These are phyloP conservation scores for Anastrepha obliqua DNA, from an alignment of 1,140 invertebrate genomes.

Conservation along the genomic window DNA sequence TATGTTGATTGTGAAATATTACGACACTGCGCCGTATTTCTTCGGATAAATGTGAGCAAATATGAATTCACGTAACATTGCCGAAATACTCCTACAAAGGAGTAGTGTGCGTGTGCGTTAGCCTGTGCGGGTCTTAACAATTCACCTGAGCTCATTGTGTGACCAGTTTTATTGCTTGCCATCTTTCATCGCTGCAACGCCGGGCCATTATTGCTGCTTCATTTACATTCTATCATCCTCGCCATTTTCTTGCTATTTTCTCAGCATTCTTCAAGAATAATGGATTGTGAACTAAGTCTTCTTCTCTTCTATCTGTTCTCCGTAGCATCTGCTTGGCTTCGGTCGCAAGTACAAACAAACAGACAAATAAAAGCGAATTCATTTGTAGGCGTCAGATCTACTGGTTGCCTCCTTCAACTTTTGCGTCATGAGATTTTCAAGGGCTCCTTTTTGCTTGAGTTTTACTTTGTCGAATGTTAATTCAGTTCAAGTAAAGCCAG, in stretches of 20 bases:
- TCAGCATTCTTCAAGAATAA: neutral
- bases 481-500: neutral
- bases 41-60: neutral
- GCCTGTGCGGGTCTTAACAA: neutral
- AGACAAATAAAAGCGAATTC: neutral
- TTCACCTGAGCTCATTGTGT: conserved; percentile 25
- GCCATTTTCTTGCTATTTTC: neutral
- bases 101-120: neutral
- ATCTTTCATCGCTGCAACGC: conserved; percentile 16
- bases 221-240: neutral
- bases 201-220: conserved; percentile 27
- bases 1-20: conserved; percentile 48
- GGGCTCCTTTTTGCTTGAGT: neutral
- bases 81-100: neutral
- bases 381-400: neutral
- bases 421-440: neutral
- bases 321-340: neutral
- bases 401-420: too few species aligned
- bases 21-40: neutral
- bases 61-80: too few species aligned
- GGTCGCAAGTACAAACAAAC: neutral
- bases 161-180: conserved; percentile 15
- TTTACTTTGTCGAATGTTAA: neutral
- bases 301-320: neutral
- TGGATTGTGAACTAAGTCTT: neutral